These are phyloP conservation scores for Diaphora mendica DNA, from an alignment of 2,888 invertebrate genomes.

Conservation along the genomic window DNA sequence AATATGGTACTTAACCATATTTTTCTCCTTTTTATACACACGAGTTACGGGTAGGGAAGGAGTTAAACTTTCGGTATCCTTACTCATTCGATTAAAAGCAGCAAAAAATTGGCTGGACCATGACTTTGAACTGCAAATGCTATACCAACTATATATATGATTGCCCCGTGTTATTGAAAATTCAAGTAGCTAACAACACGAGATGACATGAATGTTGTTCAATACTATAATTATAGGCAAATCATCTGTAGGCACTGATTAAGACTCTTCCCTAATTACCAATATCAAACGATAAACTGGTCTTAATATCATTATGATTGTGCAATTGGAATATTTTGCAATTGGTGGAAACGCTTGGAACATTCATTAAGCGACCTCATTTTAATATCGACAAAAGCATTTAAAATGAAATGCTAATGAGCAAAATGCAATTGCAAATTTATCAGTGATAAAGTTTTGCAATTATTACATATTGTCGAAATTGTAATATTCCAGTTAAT, in stretches of 20 bases:
- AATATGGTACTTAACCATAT: no score
- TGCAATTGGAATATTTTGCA: neutral
- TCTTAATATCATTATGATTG: neutral
- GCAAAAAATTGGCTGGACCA: no score
- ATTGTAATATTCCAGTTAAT: neutral
- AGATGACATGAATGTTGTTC: no score
- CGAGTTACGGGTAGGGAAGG: no score
- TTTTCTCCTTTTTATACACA: no score
- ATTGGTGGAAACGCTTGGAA: neutral
- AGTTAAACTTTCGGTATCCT: no score
- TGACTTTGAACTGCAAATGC: no score
- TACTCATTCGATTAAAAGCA: no score
- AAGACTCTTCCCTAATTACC: neutral
- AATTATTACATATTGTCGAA: neutral
- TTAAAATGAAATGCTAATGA: neutral
- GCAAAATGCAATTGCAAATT: neutral
- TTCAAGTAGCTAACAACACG: no score
- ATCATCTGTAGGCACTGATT: slow-evolving; percentile 2
- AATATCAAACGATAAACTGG: neutral
- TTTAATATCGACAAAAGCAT: neutral
- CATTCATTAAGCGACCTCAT: neutral
- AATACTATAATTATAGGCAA: slow-evolving; percentile 1
- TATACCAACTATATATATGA: no score
- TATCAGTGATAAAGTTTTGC: neutral
- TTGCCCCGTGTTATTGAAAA: no score